Conservation (phyloP, 2,888 invertebrate genomes). For the Schizaphis graminum region DNA sequence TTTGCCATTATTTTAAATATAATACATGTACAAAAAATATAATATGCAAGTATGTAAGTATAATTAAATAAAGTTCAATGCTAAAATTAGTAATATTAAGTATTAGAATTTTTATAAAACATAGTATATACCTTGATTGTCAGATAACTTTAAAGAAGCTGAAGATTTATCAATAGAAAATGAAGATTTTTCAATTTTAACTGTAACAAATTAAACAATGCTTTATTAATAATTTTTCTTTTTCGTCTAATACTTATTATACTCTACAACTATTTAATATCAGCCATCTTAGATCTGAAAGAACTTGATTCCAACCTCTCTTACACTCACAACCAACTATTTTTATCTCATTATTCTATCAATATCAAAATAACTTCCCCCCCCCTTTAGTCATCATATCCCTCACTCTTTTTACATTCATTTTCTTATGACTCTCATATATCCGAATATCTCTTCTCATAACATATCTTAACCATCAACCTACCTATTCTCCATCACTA, state of each 20-base stretch:
- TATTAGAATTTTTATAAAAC: neutral
- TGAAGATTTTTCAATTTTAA: constrained; percentile 47
- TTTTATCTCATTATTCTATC: neutral
- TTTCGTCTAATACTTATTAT: neutral
- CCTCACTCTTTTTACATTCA: neutral
- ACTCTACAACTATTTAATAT: neutral
- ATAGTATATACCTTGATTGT: constrained; percentile 33
- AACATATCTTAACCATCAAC: neutral
- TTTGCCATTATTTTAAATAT: neutral
- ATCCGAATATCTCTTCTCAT: neutral
- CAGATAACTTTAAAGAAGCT: neutral
- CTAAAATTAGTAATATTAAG: neutral
- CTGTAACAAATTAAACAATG: neutral
- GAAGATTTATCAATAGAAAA: constrained; percentile 19
- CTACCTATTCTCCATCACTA: neutral
- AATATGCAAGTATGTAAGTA: neutral
- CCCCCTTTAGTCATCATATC: neutral
- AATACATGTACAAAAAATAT: neutral
- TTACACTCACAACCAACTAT: neutral
- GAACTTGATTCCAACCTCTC: neutral
- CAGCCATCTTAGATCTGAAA: neutral
- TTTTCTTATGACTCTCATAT: neutral
- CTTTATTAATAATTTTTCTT: neutral
- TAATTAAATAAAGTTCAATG: neutral
- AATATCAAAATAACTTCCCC: neutral